phyloP scores from a whole-genome alignment of 2,888 invertebrate species.

The Monochamus alternatus region DNA sequence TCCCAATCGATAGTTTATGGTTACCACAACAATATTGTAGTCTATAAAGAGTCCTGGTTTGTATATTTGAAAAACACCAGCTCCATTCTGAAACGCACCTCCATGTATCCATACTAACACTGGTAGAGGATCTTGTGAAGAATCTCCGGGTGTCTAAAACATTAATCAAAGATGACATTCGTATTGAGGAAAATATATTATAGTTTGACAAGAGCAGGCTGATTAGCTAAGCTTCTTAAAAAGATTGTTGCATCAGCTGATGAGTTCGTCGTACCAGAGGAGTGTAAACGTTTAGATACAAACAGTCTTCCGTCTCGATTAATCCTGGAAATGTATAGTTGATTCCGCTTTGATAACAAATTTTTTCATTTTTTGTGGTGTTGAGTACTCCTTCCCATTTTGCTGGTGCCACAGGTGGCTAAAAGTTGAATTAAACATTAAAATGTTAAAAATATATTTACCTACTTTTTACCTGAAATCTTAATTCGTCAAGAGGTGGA shows the following conservation, averaged over 20 bases:
- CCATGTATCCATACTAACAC: conserved; percentile 60
- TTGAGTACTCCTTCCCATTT: conserved; percentile 41
- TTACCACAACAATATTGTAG: conserved; percentile 33
- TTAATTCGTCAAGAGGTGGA: conserved; percentile 33
- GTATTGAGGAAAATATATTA: no score
- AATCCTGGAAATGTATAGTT: not conserved
- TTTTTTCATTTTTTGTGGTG: conserved; percentile 41
- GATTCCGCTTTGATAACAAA: conserved; percentile 25
- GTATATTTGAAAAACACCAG: conserved; percentile 40
- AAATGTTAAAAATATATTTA: not conserved
- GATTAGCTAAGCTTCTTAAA: no score
- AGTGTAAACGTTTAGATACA: conserved; percentile 45
- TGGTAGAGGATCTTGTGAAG: conserved; percentile 35
- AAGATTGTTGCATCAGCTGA: no score
- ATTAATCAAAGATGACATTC: not conserved
- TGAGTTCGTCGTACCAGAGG: conserved; percentile 33
- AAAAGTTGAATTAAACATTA: not conserved
- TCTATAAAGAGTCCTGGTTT: conserved; percentile 53
- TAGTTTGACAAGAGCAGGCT: no score
- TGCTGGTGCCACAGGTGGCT: conserved; percentile 26
- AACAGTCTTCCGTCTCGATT: conserved; percentile 42
- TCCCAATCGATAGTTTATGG: conserved; percentile 48
- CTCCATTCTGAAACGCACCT: conserved; percentile 50
- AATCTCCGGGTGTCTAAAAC: conserved; percentile 33
- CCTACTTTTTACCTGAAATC: conserved; percentile 29